A percentile compares a stretch with the other conserved stretches of the same genome.
These are phyloP conservation scores for Vulpes ferrilata DNA, from an alignment of 2,113 vertebrate species.

Conservation along the genomic window DNA sequence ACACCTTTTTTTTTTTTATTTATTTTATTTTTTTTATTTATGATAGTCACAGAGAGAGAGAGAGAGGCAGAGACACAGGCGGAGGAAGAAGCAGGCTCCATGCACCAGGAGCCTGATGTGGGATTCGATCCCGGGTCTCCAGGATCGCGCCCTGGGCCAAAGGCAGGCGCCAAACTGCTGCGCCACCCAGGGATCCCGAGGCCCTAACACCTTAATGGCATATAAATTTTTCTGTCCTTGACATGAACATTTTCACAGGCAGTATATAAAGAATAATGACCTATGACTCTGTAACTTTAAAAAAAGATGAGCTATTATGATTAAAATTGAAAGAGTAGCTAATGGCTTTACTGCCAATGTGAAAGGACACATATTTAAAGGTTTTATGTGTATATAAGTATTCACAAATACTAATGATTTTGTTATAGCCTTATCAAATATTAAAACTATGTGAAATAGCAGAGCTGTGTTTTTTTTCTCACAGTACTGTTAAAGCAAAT, in stretches of 20 bases:
- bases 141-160: too few relatives aligned
- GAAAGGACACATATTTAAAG: conserved; percentile 31
- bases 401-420: conserved; percentile 1
- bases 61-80: too few relatives aligned
- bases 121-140: too few relatives aligned
- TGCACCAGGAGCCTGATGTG: too few relatives aligned
- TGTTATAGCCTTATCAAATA: background rate
- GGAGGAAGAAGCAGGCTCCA: too few relatives aligned
- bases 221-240: conserved; percentile 41
- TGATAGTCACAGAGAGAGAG: too few relatives aligned
- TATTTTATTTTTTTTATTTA: too few relatives aligned
- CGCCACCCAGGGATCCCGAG: too few relatives aligned
- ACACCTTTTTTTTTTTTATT: background rate
- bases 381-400: background rate
- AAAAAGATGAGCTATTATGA: conserved; percentile 49
- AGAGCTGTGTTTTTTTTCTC: background rate
- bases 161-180: too few relatives aligned
- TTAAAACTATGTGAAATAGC: background rate
- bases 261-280: conserved; percentile 39
- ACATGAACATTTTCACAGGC: conserved; percentile 64
- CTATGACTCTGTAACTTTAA: conserved; percentile 8
- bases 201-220: background rate
- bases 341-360: conserved; percentile 8
- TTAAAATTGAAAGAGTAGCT: conserved; percentile 36
- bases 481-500: background rate